phyloP scores from a whole-genome alignment of 2,797 vertebrate genomes.

The Urophycis tenuis region DNA sequence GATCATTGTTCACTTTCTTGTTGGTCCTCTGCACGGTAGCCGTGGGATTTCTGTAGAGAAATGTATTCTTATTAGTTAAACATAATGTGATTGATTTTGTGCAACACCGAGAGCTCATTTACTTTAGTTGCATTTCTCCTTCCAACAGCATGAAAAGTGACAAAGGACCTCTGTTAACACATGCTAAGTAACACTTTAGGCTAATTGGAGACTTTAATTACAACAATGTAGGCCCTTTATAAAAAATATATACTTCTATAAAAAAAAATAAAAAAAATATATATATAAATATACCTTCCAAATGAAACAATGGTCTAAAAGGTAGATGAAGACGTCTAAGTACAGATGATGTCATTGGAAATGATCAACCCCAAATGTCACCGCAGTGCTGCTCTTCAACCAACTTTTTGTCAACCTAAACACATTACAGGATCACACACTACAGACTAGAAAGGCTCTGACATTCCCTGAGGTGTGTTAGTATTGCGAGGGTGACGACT shows the following conservation, averaged over 20 bases:
- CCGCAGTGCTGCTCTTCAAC: neutral
- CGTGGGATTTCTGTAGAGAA: constrained; percentile 83
- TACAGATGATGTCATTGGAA: constrained; percentile 2
- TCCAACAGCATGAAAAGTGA: constrained; percentile 10
- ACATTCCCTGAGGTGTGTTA: constrained; percentile 19
- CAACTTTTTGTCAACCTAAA: neutral
- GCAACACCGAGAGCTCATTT: neutral
- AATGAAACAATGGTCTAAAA: neutral
- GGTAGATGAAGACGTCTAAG: neutral
- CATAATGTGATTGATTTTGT: neutral
- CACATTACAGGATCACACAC: neutral
- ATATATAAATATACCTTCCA: neutral
- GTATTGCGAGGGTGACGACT: constrained; percentile 21
- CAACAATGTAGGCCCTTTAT: neutral
- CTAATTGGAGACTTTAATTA: neutral
- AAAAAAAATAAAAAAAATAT: too few species aligned
- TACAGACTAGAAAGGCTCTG: neutral
- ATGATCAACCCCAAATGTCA: neutral
- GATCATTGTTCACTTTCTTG: constrained; percentile 96
- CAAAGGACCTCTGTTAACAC: constrained; percentile 23
- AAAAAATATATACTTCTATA: neutral
- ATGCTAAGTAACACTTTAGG: neutral
- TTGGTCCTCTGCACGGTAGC: constrained; percentile 86
- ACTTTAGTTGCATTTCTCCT: neutral
- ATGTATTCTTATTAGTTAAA: neutral